phyloP scores from a whole-genome alignment of 35 echinoderm and acorn worm species.

The Patiria miniata region DNA sequence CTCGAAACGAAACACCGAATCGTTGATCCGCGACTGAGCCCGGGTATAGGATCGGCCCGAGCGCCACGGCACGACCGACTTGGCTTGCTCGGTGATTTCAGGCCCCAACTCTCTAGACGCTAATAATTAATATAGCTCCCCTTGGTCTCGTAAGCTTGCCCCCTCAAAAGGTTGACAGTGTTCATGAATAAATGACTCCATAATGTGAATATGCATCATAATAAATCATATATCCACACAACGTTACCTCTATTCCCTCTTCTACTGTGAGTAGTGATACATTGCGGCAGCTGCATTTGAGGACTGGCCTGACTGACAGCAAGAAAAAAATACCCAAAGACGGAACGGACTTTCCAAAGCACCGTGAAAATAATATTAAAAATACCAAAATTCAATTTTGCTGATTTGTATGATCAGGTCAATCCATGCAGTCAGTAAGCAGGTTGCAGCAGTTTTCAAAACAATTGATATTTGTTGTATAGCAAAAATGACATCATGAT shows the following conservation, averaged over 20 bases:
- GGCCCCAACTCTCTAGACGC: conserved; percentile 20
- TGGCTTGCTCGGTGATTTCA: background rate
- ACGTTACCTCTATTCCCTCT: no score
- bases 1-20: background rate
- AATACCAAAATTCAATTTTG: background rate
- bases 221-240: conserved; percentile 14
- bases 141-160: conserved; percentile 1
- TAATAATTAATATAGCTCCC: conserved; percentile 27
- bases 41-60: background rate
- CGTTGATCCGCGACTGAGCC: background rate
- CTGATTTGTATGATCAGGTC: background rate
- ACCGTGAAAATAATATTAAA: background rate
- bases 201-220: conserved; percentile 13
- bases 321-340: background rate
- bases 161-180: conserved; percentile 24
- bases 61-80: background rate
- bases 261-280: background rate
- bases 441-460: background rate
- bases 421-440: background rate
- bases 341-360: background rate
- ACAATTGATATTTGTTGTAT: background rate
- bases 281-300: background rate
- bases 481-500: no score
- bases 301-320: background rate
- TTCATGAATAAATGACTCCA: conserved; percentile 23